A percentile compares a stretch with the other conserved stretches of the same genome.
Conservation (phyloP, 2,888 invertebrate genomes). For the Julus scanicus region DNA sequence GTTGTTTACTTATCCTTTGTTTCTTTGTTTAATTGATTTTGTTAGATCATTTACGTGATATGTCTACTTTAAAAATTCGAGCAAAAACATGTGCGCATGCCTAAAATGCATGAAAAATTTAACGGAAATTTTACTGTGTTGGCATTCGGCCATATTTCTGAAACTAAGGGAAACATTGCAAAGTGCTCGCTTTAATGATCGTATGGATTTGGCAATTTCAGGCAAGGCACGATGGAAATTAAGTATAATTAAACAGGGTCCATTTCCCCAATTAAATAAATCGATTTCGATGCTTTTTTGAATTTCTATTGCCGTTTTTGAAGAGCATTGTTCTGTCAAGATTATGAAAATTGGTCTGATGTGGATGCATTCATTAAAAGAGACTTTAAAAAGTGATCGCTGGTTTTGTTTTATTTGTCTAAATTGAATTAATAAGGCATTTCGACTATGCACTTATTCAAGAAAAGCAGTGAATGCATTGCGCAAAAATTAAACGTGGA, state of each 20-base stretch:
- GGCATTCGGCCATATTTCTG: background rate
- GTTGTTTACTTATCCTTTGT: background rate
- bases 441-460: background rate
- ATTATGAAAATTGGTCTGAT: background rate
- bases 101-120: conserved; percentile 34
- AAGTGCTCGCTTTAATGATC: background rate
- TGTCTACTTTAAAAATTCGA: conserved; percentile 3
- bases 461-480: background rate
- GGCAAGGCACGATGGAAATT: background rate
- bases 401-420: background rate
- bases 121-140: conserved; percentile 21
- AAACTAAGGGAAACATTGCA: background rate
- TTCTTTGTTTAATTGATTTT: background rate
- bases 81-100: background rate
- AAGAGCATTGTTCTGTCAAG: background rate
- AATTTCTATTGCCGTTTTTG: background rate
- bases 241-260: conserved; percentile 4
- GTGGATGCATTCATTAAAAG: background rate
- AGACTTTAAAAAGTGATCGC: background rate
- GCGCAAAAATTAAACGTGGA: background rate
- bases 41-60: background rate
- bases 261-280: conserved; percentile 7
- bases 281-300: background rate
- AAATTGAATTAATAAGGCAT: conserved; percentile 14
- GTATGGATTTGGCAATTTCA: background rate